A percentile compares a stretch with the other conserved stretches of the same genome.
Evolutionary conservation across 2,797 vertebrate species (phyloP).

Genomic region (Tangara arthus): DNA sequence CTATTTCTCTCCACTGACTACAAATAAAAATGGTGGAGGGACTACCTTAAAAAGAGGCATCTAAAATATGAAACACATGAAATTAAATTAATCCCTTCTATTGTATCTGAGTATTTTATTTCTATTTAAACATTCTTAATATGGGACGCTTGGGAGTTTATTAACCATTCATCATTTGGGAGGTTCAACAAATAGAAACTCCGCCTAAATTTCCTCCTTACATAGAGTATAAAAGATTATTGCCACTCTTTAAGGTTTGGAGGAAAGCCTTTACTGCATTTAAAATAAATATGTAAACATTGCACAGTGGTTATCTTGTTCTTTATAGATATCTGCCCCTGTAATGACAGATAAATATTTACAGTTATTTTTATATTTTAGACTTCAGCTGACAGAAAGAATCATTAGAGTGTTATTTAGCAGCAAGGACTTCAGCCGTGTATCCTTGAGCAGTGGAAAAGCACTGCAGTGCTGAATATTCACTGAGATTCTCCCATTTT

Average conservation of each 20-base stretch:
- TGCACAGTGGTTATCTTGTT: background rate
- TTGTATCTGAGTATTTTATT: background rate
- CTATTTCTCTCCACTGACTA: background rate
- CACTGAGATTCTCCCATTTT: background rate
- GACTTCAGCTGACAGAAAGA: background rate
- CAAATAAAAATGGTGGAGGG: background rate
- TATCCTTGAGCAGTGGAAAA: background rate
- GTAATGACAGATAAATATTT: constrained; percentile 3
- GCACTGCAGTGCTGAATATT: background rate
- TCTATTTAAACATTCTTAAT: background rate
- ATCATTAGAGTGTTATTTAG: background rate
- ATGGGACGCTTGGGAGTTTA: background rate
- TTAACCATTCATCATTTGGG: background rate
- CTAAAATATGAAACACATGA: background rate
- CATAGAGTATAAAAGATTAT: background rate
- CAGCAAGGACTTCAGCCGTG: background rate
- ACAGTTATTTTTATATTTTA: background rate
- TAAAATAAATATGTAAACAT: background rate
- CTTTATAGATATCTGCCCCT: background rate
- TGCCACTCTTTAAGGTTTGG: background rate
- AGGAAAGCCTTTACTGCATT: background rate
- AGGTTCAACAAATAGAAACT: background rate
- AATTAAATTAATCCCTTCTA: background rate
- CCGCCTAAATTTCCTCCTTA: background rate
- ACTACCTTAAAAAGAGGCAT: background rate